These are phyloP conservation scores for Gadopsis marmoratus DNA, from an alignment of 2,797 vertebrate genomes.

Conservation along the genomic window DNA sequence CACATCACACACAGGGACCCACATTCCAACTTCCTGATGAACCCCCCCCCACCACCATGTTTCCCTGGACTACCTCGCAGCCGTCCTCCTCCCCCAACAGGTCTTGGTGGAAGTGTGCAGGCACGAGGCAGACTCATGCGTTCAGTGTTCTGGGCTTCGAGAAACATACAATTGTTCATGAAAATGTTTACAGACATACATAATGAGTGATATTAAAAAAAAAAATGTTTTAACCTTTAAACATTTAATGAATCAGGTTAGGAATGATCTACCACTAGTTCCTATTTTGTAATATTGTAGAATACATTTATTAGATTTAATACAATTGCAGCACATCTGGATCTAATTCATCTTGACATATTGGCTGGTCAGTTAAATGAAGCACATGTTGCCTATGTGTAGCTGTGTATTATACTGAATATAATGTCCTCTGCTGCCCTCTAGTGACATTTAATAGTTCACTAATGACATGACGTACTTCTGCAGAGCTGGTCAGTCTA, in stretches of 20 bases:
- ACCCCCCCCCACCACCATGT: slow-evolving; percentile 80
- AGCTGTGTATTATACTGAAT: slow-evolving; percentile 15
- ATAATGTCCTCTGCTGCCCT: slow-evolving; percentile 70
- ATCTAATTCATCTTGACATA: slow-evolving; percentile 48
- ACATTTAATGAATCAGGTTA: background rate
- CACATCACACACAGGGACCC: slow-evolving; percentile 95
- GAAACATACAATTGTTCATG: background rate
- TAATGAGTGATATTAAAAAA: background rate
- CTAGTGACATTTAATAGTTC: slow-evolving; percentile 51
- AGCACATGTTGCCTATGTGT: background rate
- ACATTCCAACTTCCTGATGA: slow-evolving; percentile 91
- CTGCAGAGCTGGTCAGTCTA: background rate
- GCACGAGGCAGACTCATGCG: slow-evolving; percentile 9
- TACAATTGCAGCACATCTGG: slow-evolving; percentile 59
- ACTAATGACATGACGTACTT: background rate
- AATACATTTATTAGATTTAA: slow-evolving; percentile 25
- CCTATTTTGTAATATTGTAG: slow-evolving; percentile 1
- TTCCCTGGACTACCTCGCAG: slow-evolving; percentile 66
- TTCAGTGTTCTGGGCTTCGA: slow-evolving; percentile 14
- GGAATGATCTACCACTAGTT: background rate
- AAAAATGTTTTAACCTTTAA: background rate
- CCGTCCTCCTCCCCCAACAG: slow-evolving; percentile 49
- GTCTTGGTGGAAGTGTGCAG: slow-evolving; percentile 43
- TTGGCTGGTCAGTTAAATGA: slow-evolving; percentile 1
- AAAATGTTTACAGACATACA: slow-evolving; percentile 18